Conservation (phyloP, 2,113 vertebrate species). For the Heterocephalus glaber region DNA sequence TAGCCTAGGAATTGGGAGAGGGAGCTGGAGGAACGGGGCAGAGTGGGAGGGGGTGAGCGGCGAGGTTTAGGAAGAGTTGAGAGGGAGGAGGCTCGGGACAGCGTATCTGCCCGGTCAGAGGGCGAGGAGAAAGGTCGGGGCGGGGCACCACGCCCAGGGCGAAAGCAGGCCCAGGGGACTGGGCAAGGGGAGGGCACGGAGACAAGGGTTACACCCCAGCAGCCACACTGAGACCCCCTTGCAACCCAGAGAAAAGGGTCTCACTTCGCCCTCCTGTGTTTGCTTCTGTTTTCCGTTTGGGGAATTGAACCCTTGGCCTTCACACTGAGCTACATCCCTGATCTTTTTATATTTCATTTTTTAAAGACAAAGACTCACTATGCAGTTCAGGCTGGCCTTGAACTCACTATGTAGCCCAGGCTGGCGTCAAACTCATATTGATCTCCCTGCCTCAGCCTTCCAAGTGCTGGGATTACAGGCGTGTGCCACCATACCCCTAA, state of each 20-base stretch:
- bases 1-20: neutral
- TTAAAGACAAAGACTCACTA: neutral
- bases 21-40: neutral
- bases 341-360: neutral
- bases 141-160: neutral
- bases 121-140: slow-evolving; percentile 30
- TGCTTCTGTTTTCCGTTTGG: neutral
- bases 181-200: neutral
- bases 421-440: neutral
- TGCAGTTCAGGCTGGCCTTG: neutral
- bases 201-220: neutral
- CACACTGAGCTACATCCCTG: neutral
- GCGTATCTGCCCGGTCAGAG: no score
- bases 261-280: neutral
- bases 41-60: neutral
- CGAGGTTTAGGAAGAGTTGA: neutral
- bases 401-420: neutral
- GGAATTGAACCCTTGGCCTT: neutral
- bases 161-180: neutral
- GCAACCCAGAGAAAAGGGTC: neutral
- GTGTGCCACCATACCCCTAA: neutral
- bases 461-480: neutral
- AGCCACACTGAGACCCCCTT: neutral
- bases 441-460: neutral
- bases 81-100: neutral